Percentiles rank a stretch among this genome's conserved stretches.
phyloP scores from a whole-genome alignment of 2,797 vertebrate species.

The Lithobates sylvaticus region DNA sequence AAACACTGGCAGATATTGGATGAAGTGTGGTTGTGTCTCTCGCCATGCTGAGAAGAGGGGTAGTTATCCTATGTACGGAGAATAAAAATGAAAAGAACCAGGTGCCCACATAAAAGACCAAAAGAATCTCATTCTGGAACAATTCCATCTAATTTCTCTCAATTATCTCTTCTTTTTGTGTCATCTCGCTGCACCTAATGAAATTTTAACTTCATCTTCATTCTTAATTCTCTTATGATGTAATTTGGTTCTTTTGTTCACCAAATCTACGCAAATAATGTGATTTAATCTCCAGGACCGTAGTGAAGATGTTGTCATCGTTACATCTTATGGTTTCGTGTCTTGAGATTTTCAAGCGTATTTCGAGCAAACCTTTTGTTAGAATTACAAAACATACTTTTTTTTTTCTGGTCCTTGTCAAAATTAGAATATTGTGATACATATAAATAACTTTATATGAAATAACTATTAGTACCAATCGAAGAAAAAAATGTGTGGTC shows the following conservation, averaged over 20 bases:
- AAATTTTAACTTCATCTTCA: neutral
- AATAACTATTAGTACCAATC: no score
- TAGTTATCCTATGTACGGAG: neutral
- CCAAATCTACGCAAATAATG: neutral
- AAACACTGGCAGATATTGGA: neutral
- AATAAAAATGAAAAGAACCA: neutral
- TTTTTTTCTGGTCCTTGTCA: no score
- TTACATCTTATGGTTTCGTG: neutral
- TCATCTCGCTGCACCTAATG: neutral
- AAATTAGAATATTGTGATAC: no score
- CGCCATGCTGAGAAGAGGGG: neutral
- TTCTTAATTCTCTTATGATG: neutral
- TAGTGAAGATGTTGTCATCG: neutral
- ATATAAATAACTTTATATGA: no score
- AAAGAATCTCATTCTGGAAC: neutral
- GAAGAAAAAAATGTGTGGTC: no score
- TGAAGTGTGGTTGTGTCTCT: neutral
- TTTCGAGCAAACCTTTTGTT: neutral
- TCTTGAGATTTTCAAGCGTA: neutral
- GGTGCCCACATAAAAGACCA: neutral
- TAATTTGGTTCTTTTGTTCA: neutral
- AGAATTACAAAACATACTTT: no score
- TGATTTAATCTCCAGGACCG: neutral
- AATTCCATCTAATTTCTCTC: neutral
- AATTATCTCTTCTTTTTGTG: neutral